Conservation (phyloP, 92 coral and sea anemone species). For the Chrysogorgia sp. region DNA sequence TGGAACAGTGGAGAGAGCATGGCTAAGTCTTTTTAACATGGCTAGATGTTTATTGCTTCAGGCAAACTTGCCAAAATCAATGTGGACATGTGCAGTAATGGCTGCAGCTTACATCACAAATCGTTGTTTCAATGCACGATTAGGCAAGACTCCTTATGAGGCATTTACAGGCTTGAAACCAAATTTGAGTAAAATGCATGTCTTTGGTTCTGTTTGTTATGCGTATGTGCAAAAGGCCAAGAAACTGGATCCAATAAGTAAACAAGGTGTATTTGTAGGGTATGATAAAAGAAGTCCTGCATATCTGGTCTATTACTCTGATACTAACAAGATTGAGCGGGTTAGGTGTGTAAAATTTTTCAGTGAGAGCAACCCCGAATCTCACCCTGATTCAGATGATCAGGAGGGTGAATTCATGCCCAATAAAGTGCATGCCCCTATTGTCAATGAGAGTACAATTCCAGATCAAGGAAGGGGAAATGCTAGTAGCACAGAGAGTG, state of each 20-base stretch:
- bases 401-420: background rate
- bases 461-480: background rate
- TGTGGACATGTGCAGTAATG: slow-evolving; percentile 8
- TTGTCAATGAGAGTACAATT: too few species aligned
- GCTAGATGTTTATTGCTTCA: too few species aligned
- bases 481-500: background rate
- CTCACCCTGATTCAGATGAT: background rate
- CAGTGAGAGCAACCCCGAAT: background rate
- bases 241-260: too few species aligned
- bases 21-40: background rate
- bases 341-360: slow-evolving; percentile 38
- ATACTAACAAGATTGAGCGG: slow-evolving; percentile 27
- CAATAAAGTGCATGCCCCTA: background rate
- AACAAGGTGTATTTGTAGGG: too few species aligned
- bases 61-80: slow-evolving; percentile 1
- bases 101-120: background rate
- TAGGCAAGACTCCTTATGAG: background rate
- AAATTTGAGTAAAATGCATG: background rate
- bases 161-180: background rate
- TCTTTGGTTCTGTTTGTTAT: too few species aligned
- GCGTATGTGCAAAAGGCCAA: too few species aligned
- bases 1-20: background rate
- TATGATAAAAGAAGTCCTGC: slow-evolving; percentile 12
- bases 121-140: background rate
- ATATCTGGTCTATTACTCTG: slow-evolving; percentile 6